phyloP scores from a whole-genome alignment of 2,797 vertebrate genomes.

The Siniperca undulata region DNA sequence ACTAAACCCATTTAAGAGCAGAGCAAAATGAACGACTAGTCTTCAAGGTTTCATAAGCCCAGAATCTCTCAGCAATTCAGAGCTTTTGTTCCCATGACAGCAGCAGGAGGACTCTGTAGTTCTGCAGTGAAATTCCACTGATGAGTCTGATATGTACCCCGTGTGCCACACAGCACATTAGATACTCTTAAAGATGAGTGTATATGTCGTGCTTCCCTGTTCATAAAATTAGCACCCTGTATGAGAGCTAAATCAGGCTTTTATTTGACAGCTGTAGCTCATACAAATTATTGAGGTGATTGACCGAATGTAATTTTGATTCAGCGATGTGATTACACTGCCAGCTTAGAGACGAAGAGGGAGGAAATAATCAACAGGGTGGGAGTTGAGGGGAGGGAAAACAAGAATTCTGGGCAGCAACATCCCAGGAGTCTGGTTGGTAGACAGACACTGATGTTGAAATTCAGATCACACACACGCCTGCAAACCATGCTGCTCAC shows the following conservation, averaged over 20 bases:
- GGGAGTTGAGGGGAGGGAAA: slow-evolving; percentile 38
- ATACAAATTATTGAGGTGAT: slow-evolving; percentile 13
- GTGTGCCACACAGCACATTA: slow-evolving; percentile 15
- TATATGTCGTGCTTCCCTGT: not conserved
- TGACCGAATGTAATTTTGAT: slow-evolving; percentile 23
- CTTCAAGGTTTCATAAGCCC: slow-evolving; percentile 33
- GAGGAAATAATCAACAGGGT: slow-evolving; percentile 16
- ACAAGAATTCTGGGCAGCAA: slow-evolving; percentile 57
- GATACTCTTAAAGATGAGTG: slow-evolving; percentile 2
- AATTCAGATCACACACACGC: slow-evolving; percentile 80
- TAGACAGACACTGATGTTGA: slow-evolving; percentile 74
- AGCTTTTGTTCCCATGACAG: slow-evolving; percentile 70
- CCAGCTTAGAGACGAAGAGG: slow-evolving; percentile 16
- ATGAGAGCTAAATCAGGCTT: not conserved
- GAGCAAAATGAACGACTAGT: slow-evolving; percentile 29
- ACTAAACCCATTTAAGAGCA: slow-evolving; percentile 23
- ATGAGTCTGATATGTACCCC: slow-evolving; percentile 27
- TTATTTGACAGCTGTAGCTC: slow-evolving; percentile 21
- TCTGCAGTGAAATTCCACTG: slow-evolving; percentile 32
- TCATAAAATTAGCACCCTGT: slow-evolving; percentile 14
- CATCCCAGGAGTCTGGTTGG: slow-evolving; percentile 62
- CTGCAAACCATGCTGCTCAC: slow-evolving; percentile 63
- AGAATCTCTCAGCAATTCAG: slow-evolving; percentile 36
- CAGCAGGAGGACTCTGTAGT: slow-evolving; percentile 21
- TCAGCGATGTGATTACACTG: slow-evolving; percentile 12